Conservation (phyloP, 2,113 vertebrate species). For the Cyanocitta stelleri region DNA sequence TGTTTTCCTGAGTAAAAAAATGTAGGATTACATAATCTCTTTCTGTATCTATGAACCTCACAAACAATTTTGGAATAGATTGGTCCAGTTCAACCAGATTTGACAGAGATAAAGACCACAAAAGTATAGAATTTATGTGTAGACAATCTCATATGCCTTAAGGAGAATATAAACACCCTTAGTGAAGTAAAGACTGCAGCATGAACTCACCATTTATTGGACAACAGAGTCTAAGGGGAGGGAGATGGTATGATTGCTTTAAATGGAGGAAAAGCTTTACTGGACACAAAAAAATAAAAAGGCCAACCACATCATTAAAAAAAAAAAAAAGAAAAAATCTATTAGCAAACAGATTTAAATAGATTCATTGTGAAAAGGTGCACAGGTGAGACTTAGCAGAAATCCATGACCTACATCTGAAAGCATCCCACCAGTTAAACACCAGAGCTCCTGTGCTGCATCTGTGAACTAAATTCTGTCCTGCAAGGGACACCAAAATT, state of each 20-base stretch:
- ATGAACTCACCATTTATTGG: background rate
- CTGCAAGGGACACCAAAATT: background rate
- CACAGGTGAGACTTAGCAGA: background rate
- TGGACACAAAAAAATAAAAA: background rate
- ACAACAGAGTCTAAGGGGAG: background rate
- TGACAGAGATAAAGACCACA: background rate
- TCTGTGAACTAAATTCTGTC: background rate
- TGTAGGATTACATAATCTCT: background rate
- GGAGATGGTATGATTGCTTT: background rate
- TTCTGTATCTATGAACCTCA: background rate
- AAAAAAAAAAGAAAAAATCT: background rate
- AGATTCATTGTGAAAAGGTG: background rate
- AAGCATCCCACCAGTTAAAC: background rate
- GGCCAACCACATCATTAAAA: background rate
- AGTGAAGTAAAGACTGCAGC: background rate
- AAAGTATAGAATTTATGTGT: background rate
- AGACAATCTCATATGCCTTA: background rate
- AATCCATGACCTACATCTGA: background rate
- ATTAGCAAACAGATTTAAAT: background rate
- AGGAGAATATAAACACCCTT: background rate
- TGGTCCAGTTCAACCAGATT: background rate
- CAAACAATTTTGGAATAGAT: background rate
- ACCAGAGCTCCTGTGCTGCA: background rate
- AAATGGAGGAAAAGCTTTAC: background rate
- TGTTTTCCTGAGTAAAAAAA: background rate